Evolutionary conservation across 2,888 invertebrate genomes (phyloP).

Genomic region (Gandaritis pyraliata): DNA sequence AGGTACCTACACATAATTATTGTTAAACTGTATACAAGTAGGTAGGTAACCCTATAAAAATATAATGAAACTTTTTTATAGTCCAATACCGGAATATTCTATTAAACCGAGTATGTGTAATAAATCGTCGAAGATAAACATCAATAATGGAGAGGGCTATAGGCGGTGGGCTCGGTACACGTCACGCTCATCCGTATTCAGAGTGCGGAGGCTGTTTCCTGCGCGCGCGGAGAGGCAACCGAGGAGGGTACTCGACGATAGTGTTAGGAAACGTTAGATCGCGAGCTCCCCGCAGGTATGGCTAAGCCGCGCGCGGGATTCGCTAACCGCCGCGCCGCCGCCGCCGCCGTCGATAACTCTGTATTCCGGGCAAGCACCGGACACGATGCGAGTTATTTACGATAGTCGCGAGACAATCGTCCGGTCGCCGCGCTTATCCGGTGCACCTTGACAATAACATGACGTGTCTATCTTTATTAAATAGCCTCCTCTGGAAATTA

Average conservation of each 20-base stretch:
- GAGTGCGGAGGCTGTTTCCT: conserved; percentile 75
- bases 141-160: conserved; percentile 43
- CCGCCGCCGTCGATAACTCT: conserved; percentile 63
- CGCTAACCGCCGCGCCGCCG: conserved; percentile 56
- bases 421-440: conserved; percentile 78
- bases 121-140: conserved; percentile 57
- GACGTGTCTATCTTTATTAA: conserved; percentile 81
- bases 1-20: background rate
- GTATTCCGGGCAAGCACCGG: conserved; percentile 77
- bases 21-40: no score
- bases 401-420: conserved; percentile 81
- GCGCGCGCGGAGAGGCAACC: conserved; percentile 56
- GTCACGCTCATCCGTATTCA: conserved; percentile 78
- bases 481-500: conserved; percentile 74
- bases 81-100: conserved; percentile 35
- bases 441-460: conserved; percentile 79
- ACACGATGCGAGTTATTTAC: conserved; percentile 81
- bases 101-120: conserved; percentile 29
- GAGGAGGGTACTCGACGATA: conserved; percentile 10
- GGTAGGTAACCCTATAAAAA: no score
- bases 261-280: conserved; percentile 30
- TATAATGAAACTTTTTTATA: background rate
- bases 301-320: conserved; percentile 56
- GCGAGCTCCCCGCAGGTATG: conserved; percentile 22
- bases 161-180: conserved; percentile 57